phyloP scores from a whole-genome alignment of 2,113 vertebrate genomes.

The Nycticebus coucang region DNA sequence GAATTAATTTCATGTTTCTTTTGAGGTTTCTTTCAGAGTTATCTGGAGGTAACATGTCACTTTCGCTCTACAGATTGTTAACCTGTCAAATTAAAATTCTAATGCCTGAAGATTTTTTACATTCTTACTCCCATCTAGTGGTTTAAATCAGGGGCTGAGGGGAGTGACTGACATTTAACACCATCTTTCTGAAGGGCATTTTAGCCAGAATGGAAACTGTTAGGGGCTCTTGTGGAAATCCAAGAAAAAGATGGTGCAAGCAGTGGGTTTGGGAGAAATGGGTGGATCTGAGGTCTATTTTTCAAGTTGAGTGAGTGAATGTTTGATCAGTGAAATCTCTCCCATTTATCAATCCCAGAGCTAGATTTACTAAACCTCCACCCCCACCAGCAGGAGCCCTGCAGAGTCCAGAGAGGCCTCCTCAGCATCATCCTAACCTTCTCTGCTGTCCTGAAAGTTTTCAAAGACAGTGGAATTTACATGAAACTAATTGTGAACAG shows the following conservation, averaged over 20 bases:
- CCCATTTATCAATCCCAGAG: accelerated
- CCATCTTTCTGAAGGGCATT: neutral
- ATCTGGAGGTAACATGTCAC: neutral
- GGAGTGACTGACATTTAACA: neutral
- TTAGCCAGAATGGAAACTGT: neutral
- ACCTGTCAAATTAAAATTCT: neutral
- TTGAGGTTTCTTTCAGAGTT: neutral
- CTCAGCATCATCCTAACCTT: neutral
- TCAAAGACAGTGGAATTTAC: neutral
- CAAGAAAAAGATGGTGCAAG: accelerated
- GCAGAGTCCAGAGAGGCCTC: neutral
- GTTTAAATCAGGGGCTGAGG: neutral
- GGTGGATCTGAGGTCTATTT: neutral
- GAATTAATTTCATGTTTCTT: neutral
- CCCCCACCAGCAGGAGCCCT: neutral
- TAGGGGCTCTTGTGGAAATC: neutral
- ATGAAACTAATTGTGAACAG: neutral
- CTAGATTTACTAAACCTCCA: neutral
- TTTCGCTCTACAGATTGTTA: neutral
- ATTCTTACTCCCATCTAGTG: neutral
- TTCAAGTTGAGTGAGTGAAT: neutral
- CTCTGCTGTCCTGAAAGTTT: neutral
- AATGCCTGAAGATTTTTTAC: neutral
- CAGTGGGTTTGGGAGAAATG: accelerated
- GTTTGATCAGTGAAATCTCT: neutral